Base-by-base conservation (phyloP, 2,888 invertebrate species). In the Germaria angustata region DNA sequence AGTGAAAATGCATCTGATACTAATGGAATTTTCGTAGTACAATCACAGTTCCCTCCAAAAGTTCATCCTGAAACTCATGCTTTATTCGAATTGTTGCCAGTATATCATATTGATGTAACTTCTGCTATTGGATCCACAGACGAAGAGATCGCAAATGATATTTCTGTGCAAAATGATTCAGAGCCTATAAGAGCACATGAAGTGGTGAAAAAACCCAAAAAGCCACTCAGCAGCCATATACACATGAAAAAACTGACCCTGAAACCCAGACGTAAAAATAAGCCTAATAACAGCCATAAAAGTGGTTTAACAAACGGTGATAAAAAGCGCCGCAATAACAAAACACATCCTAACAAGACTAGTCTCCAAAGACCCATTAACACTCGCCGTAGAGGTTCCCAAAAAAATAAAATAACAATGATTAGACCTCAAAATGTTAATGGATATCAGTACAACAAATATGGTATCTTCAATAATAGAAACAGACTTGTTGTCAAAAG, bases 11-110 rank as follows among this genome's bases (percentile, higher is more conserved):
- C n/a, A 5, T 41, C 2, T 9, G 41, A 20, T 13, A 0, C 55
- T 20, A 87, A 87, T 2, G 87, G 85, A 71, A 86, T 90, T 65
- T 84, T 88, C 7, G 85, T 89, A 5, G 85, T 89, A 1, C 85
- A 90, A 2, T 85, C 87, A 0, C 66, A 88, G 51, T 79, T 66
- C 20, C 89, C 89, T 2, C 89, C 89, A 17, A 87, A 90, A 55
- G 89, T 90, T 0, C 87, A 89, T 85, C 88, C 88, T n/a, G 84
- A 85, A 46, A 89, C 89, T 0, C 90, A 89, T 68, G 89, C 89
- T 0, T 86, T 89, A 6, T 89, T 89, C 65, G 87, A 90, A 78
- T 73, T 90, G 75, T 81, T 87, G 59, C 89, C 89, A 0, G 81
- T 88, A 4, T 55, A 78, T 20, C 8, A 41, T 20, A 20, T 2